Evolutionary conservation across 1,140 invertebrate species (phyloP).

Genomic region (Nymphalis io): DNA sequence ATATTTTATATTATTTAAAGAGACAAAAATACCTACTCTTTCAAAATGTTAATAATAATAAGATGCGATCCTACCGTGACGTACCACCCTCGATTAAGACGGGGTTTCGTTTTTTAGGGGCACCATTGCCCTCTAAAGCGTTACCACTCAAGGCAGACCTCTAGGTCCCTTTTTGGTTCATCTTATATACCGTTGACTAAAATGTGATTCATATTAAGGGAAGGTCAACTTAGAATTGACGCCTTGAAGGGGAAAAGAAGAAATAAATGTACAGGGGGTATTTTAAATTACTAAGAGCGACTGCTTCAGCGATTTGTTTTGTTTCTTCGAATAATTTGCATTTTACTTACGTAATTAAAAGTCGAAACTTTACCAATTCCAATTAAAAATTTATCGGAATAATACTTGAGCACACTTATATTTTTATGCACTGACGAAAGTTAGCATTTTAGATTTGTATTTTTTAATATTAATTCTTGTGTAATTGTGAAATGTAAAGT

Average conservation of each 20-base stretch:
- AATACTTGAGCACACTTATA: no score
- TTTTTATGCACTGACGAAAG: no score
- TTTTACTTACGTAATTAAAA: not conserved
- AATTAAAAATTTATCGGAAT: no score
- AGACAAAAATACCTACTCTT: conserved; percentile 27
- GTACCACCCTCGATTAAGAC: conserved; percentile 55
- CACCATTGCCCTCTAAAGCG: conserved; percentile 33
- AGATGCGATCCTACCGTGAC: conserved; percentile 49
- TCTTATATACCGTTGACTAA: conserved; percentile 32
- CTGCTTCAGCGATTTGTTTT: conserved; percentile 37
- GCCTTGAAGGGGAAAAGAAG: conserved; percentile 58
- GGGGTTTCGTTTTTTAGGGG: conserved; percentile 62
- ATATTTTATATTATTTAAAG: no score
- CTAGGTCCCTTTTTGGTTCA: conserved; percentile 32
- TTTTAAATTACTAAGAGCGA: conserved; percentile 70
- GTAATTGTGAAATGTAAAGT: no score
- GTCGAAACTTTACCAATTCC: not conserved
- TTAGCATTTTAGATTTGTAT: no score
- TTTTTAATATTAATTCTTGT: no score
- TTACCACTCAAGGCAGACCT: conserved; percentile 48
- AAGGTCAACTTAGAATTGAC: conserved; percentile 48
- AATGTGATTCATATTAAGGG: conserved; percentile 36
- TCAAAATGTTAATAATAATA: conserved; percentile 54
- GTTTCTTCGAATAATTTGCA: conserved; percentile 38
- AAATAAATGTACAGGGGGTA: conserved; percentile 62